Base-by-base conservation (phyloP, 1,140 invertebrate genomes). In the Drosophila bocqueti region DNA sequence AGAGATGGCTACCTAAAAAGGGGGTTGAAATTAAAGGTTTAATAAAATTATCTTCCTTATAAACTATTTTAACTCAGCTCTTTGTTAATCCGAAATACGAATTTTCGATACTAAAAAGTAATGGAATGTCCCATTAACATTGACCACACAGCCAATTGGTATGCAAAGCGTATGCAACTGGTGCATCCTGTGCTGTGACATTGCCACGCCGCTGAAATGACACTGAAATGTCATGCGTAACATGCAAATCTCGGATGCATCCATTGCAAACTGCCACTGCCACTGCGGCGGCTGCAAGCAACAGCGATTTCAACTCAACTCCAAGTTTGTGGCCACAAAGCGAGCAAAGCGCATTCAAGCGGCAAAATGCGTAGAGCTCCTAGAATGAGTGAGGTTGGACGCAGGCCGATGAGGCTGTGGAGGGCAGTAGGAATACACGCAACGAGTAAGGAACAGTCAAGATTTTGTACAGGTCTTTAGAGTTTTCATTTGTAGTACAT, bases 211-310 rank as follows among this genome's bases (percentile, higher is more conserved):
- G 55, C 47, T 59, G 61, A 47, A 58, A 66, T 82, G 83, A 79
- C 85, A 90, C 81, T 90, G 85, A 87, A 86, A 87, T 86, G 80
- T 78, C 85, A 87, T 84, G 84, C 84, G 85, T 87, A 84, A 83
- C 65, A 90, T 89, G 71, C 68, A 80, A 84, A 82, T 85, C 64
- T 75, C 46, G 72, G 52, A 78, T 79, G 71, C 47, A 79, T 49
- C 50, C 55, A 52, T 54, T 74, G 57, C 52, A 49, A 34, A 45
- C 55, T 74, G 47, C 55, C 24, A 21, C 31, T n/a, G 43, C 24
- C 24, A 24, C 24, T 24, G 24, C 24, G 24, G 24, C 29, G 29
- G 29, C 18, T 58, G 9, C 46, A 49, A n/a, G 34, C 50, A 69
- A 16, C 38, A 38, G 31, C 49, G 18, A 40, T 24, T 69, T 18